Percentiles rank a stretch among this genome's conserved stretches.
phyloP scores from a whole-genome alignment of 2,113 vertebrate genomes.

The Nerophis lumbriciformis region DNA sequence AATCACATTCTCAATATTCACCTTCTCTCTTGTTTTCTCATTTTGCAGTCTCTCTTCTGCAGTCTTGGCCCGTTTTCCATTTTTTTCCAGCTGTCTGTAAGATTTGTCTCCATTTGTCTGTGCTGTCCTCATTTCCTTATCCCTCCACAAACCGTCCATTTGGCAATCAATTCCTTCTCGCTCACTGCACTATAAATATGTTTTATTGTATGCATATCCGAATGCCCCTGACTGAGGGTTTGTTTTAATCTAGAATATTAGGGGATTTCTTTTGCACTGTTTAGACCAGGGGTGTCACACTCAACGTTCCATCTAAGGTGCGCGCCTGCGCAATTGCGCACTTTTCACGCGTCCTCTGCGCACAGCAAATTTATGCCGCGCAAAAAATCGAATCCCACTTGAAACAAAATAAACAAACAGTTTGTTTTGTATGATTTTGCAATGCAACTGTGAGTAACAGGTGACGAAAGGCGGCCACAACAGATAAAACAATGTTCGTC shows the following conservation, averaged over 20 bases:
- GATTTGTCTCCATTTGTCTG: constrained; percentile 10
- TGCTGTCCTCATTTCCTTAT: constrained; percentile 12
- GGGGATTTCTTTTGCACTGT: constrained; percentile 2
- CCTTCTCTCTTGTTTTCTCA: constrained; percentile 38
- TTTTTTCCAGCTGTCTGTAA: background rate
- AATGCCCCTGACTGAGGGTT: constrained; percentile 1
- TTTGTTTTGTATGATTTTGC: too few species aligned
- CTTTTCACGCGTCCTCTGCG: too few species aligned
- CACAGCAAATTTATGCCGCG: too few species aligned
- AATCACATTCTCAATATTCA: constrained; percentile 46
- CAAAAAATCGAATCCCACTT: too few species aligned
- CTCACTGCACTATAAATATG: background rate
- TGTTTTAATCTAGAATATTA: constrained; percentile 24
- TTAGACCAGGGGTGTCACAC: background rate
- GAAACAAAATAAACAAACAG: too few species aligned
- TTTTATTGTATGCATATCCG: background rate
- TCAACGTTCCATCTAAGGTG: too few species aligned
- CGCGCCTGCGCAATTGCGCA: too few species aligned
- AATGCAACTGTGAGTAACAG: too few species aligned
- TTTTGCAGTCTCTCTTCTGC: constrained; percentile 18
- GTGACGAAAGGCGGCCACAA: too few species aligned
- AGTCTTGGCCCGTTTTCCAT: background rate
- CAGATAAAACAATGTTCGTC: too few species aligned
- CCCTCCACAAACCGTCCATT: background rate
- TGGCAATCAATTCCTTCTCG: constrained; percentile 7